Evolutionary conservation across 1,140 invertebrate genomes (phyloP), one percentile per base, ranked within the genome.

Genomic region (Grapholita molesta): DNA sequence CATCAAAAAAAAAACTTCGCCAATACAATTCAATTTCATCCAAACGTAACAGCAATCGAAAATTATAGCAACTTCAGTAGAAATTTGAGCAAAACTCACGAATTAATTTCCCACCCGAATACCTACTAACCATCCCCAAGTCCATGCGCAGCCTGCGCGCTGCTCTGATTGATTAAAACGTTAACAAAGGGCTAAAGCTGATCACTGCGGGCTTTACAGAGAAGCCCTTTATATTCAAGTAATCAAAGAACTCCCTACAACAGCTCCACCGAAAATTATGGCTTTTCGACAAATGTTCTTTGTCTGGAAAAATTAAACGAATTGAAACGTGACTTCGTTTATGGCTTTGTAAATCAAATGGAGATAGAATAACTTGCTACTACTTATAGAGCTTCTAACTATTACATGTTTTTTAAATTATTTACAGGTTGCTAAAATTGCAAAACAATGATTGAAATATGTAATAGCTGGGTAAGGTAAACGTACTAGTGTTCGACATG

Each of bases 151-250:
- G 12, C 15, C 55, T n/a, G 55, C 55, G 1, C 42, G 28, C 48
- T 48, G 52, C 75, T 72, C 77, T 91, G 88, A 91, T 91, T 91
- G 88, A 91, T 91, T 91, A 91, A 88, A 90, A 86, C 79, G 68
- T 80, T 79, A 89, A 90, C 87, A 90, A 85, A 83, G 79, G 85
- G 88, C 88, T 89, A 84, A 88, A 83, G 77, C 82, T 87, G 88
- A 90, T 90, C 87, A 86, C 76, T 75, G 78, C 28, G 67, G 70
- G 82, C 79, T 84, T 85, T 89, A 73, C 76, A 21, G 28, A 71
- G 86, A 90, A 89, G 87, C 87, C 86, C 85, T 90, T 89, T 88
- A 86, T 88, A 72, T 86, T 80, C 70, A 65, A 71, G 80, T 84
- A 89, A 89, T 88, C 86, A 90, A 88, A 89, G 86, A 83, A 83